These are phyloP conservation scores for Megalops cyprinoides DNA, from an alignment of 2,797 vertebrate species.

Conservation along the genomic window DNA sequence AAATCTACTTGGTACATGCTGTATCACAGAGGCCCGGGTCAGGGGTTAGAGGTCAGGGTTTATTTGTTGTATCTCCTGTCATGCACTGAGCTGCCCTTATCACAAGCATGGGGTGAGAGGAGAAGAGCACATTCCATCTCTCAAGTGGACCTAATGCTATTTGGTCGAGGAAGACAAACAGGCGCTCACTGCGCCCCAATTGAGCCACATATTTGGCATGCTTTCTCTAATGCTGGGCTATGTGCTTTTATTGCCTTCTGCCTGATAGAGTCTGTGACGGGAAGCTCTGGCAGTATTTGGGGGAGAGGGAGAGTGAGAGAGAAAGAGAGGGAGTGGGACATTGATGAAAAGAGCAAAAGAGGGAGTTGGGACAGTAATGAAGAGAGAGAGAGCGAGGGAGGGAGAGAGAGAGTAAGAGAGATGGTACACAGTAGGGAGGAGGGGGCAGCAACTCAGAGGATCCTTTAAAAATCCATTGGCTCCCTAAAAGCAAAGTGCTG, in stretches of 20 bases:
- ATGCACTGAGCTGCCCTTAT: no score
- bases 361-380: neutral
- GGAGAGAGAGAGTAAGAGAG: neutral
- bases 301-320: no score
- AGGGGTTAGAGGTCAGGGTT: no score
- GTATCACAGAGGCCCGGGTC: no score
- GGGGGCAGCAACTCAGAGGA: neutral
- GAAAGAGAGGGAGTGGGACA: neutral
- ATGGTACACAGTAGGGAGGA: neutral
- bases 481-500: no score
- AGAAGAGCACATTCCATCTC: no score
- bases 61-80: no score
- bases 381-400: neutral
- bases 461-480: no score
- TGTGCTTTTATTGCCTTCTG: constrained; percentile 11
- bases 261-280: neutral
- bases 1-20: no score
- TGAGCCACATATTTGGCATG: constrained; percentile 12
- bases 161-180: neutral
- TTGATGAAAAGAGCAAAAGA: neutral
- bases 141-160: neutral
- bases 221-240: constrained; percentile 15
- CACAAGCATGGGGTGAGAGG: no score
- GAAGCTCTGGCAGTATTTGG: no score
- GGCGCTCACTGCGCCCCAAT: neutral